These are phyloP conservation scores for Neuroterus valhalla DNA, from an alignment of 1,140 invertebrate genomes.

Conservation along the genomic window DNA sequence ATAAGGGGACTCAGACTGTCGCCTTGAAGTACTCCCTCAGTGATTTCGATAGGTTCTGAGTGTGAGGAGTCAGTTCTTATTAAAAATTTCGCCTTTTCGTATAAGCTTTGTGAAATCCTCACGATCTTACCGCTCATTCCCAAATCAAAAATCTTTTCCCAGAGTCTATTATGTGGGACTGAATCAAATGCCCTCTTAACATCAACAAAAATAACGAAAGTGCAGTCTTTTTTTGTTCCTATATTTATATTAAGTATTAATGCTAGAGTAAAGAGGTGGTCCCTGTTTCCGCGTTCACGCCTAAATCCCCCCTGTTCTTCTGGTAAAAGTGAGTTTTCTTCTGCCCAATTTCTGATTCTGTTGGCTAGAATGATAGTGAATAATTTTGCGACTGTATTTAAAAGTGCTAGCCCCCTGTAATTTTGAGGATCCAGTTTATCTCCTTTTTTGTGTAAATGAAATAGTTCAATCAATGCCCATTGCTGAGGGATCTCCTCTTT, in stretches of 20 bases:
- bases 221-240: conserved; percentile 3
- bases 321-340: background rate
- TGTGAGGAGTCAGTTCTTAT: too few species aligned
- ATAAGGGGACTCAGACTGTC: too few species aligned
- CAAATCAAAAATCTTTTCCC: conserved; percentile 7
- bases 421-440: background rate
- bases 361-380: conserved; percentile 15
- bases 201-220: conserved; percentile 31
- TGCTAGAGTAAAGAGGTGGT: conserved; percentile 7
- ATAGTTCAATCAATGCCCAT: background rate
- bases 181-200: conserved; percentile 40
- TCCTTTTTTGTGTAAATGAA: conserved; percentile 23
- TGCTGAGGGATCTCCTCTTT: background rate
- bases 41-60: too few species aligned
- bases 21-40: too few species aligned
- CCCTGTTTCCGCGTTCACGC: background rate
- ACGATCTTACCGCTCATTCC: conserved; percentile 36
- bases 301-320: conserved; percentile 14
- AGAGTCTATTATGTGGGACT: conserved; percentile 20
- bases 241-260: conserved; percentile 28
- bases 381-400: conserved; percentile 9
- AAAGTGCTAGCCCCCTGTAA: conserved; percentile 15
- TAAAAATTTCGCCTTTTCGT: conserved; percentile 11
- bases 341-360: too few species aligned
- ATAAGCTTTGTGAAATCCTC: conserved; percentile 33